phyloP scores from a whole-genome alignment of 2,797 vertebrate species.

The Malacoraja senta region DNA sequence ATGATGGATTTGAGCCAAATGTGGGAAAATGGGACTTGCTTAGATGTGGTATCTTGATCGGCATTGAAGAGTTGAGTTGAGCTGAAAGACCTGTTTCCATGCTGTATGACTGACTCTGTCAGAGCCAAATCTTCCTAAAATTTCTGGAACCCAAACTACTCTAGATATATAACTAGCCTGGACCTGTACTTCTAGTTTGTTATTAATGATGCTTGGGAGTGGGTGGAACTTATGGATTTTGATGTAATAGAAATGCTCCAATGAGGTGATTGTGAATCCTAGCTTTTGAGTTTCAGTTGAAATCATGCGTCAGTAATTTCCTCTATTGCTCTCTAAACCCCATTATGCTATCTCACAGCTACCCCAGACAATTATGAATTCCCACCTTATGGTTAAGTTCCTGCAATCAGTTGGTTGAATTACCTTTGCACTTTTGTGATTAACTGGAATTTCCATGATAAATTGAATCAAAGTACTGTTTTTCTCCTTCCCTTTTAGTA shows the following conservation, averaged over 20 bases:
- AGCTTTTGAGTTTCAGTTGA: neutral
- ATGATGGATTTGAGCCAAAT: too few relatives aligned
- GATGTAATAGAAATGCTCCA: neutral
- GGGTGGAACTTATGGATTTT: neutral
- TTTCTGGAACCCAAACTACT: neutral
- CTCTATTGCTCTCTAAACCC: neutral
- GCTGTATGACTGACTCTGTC: neutral
- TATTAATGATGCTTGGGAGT: neutral
- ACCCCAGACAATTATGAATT: neutral
- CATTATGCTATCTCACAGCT: neutral
- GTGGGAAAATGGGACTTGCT: too few relatives aligned
- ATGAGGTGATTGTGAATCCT: neutral
- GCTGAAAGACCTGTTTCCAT: too few relatives aligned
- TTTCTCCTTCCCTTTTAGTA: neutral
- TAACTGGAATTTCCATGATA: neutral
- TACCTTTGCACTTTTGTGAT: neutral
- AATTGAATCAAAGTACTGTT: neutral
- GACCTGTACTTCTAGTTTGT: neutral
- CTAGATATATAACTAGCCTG: neutral
- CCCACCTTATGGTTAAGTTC: neutral
- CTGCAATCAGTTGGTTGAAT: neutral
- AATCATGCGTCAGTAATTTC: neutral
- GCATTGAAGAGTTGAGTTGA: too few relatives aligned
- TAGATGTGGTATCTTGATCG: too few relatives aligned
- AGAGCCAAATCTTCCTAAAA: neutral